phyloP scores from a whole-genome alignment of 2,113 vertebrate genomes.

The Pogona vitticeps region DNA sequence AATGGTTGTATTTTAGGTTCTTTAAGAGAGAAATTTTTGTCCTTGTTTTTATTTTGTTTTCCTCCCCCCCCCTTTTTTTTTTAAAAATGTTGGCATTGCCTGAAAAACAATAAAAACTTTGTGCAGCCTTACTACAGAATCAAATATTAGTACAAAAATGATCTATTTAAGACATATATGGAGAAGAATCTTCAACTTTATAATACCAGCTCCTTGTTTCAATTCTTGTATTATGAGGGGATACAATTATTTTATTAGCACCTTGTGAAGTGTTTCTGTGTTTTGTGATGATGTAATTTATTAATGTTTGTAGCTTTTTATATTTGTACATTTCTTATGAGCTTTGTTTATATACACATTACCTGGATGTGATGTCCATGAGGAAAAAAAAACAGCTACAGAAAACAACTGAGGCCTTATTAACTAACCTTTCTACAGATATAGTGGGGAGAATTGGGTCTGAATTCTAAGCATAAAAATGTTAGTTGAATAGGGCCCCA shows the following conservation, averaged over 20 bases:
- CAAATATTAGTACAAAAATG: constrained; percentile 75
- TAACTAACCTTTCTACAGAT: constrained; percentile 66
- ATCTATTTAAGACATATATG: constrained; percentile 79
- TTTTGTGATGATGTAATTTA: constrained; percentile 99
- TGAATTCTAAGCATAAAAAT: constrained; percentile 45
- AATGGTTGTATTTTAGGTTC: constrained; percentile 71
- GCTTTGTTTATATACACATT: constrained; percentile 94
- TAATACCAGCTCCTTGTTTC: constrained; percentile 91
- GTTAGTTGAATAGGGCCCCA: constrained; percentile 67
- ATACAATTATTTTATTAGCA: constrained; percentile 98
- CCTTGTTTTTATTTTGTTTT: constrained; percentile 54
- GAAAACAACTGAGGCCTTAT: constrained; percentile 70
- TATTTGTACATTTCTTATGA: constrained; percentile 99
- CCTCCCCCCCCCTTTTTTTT: constrained; percentile 38
- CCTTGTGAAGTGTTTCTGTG: constrained; percentile 99
- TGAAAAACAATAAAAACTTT: constrained; percentile 85
- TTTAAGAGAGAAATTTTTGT: constrained; percentile 44
- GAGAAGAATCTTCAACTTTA: constrained; percentile 76
- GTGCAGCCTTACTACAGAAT: constrained; percentile 83
- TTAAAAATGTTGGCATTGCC: constrained; percentile 85
- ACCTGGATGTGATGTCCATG: constrained; percentile 80
- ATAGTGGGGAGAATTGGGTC: constrained; percentile 45
- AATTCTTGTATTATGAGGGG: constrained; percentile 89
- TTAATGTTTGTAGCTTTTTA: constrained; percentile 99
- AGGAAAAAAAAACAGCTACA: constrained; percentile 69